Base-by-base conservation (phyloP, 2,888 invertebrate species). In the Drosophila nr. perissopoda region DNA sequence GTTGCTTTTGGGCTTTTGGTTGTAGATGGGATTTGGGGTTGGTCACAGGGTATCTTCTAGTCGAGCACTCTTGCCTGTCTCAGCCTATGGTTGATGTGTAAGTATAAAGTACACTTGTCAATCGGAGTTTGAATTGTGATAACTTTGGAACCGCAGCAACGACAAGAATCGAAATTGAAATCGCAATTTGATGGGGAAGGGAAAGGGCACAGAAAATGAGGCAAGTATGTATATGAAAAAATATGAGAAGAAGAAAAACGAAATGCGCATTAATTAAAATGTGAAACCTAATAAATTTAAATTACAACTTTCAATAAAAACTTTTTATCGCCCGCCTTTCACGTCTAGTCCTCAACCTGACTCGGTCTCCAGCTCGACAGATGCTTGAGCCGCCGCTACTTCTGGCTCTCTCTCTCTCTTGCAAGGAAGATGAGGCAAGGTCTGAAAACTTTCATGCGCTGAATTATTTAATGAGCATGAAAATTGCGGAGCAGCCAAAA, bases 251-350 rank as follows among this genome's bases (percentile, higher is more conserved):
- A 11, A 31, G 48, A 29, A 60, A 29, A 46, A 62, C 65, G 71
- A 85, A 86, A 82, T 88, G 76, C 71, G 86, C 85, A 88, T 88
- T 88, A 88, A 88, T 88, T 87, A 88, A 89, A 85, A 87, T 88
- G 89, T 80, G 89, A 88, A 88, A 83, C 87, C 87, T 88, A 83
- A 88, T 88, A 88, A 88, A 88, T 88, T 85, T 88, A 82, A 88
- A 88, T 88, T 87, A 88, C 78, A 89, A 85, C 82, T 87, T 87
- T 89, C 85, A 87, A 87, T 79, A 79, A 84, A 87, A 87, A 87
- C 69, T 88, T 89, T 81, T 84, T 76, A 79, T 69, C 81, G 79
- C 77, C 74, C 81, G 68, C 81, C 81, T 70, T 72, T 63, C 52
- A 46, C 63, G 59, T 49, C 66, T 25, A 48, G 21, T 29, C 38